phyloP scores from a whole-genome alignment of 2,113 vertebrate species.

The Macquaria ambigua region DNA sequence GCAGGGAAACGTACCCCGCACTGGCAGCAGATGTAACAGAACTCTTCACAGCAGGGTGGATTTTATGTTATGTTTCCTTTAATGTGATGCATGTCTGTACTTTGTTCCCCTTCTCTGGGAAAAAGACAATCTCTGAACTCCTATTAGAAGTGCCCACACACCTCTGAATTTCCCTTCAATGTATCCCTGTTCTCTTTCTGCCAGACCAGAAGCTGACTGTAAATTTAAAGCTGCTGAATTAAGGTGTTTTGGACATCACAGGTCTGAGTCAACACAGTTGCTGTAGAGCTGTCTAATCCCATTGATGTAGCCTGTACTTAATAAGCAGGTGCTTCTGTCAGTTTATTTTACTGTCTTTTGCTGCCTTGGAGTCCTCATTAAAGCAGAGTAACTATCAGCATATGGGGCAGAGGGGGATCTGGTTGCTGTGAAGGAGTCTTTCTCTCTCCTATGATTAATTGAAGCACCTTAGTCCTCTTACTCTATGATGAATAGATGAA shows the following conservation, averaged over 20 bases:
- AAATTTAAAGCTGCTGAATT: background rate
- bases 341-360: background rate
- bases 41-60: conserved; percentile 48
- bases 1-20: conserved; percentile 30
- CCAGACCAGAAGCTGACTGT: background rate
- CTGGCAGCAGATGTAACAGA: conserved; percentile 45
- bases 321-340: conserved; percentile 13
- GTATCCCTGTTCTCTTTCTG: background rate
- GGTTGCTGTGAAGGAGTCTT: background rate
- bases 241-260: conserved; percentile 3
- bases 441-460: background rate
- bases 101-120: conserved; percentile 22
- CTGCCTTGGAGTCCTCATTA: conserved; percentile 2
- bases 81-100: conserved; percentile 49
- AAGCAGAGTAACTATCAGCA: conserved; percentile 1
- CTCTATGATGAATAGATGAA: background rate
- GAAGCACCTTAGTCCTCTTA: background rate
- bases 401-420: background rate
- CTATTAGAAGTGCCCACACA: conserved; percentile 30
- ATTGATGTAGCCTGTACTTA: background rate
- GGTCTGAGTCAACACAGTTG: background rate
- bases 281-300: background rate
- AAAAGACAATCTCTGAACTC: conserved; percentile 14
- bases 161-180: background rate
- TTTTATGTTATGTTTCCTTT: conserved; percentile 53